Evolutionary conservation across 2,888 invertebrate species (phyloP).

Genomic region (Smittia sp.): DNA sequence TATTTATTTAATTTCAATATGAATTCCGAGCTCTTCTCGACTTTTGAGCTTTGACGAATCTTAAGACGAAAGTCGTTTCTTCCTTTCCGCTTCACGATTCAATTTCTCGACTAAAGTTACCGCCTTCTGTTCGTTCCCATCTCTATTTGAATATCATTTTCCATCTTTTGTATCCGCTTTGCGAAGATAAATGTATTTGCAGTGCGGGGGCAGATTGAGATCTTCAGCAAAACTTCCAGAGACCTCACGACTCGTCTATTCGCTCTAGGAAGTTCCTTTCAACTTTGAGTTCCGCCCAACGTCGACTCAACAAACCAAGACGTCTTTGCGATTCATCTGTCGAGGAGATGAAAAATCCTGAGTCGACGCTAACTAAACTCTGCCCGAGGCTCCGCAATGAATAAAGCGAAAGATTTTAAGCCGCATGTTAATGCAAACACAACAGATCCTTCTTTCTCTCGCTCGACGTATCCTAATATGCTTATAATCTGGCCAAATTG

Average conservation of each 20-base stretch:
- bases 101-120: slow-evolving; percentile 28
- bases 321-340: not conserved
- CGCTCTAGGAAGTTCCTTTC: too few relatives aligned
- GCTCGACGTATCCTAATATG: slow-evolving; percentile 30
- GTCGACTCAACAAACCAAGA: too few relatives aligned
- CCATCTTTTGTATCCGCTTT: slow-evolving; percentile 41
- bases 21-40: slow-evolving; percentile 25
- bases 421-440: slow-evolving; percentile 38
- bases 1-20: slow-evolving; percentile 38
- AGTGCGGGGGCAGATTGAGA: not conserved
- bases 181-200: slow-evolving; percentile 10
- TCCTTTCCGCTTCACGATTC: not conserved
- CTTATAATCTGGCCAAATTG: slow-evolving; percentile 38
- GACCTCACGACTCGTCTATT: too few relatives aligned
- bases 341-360: not conserved
- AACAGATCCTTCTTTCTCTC: slow-evolving; percentile 15
- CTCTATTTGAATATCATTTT: slow-evolving; percentile 38
- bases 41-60: slow-evolving; percentile 39
- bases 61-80: slow-evolving; percentile 19
- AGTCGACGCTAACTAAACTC: not conserved
- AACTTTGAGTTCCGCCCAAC: too few relatives aligned
- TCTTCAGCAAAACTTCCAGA: too few relatives aligned
- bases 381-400: not conserved
- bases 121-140: slow-evolving; percentile 33
- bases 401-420: slow-evolving; percentile 29